Base-by-base conservation (phyloP, 1,140 invertebrate genomes). In the Drepana arcuata region DNA sequence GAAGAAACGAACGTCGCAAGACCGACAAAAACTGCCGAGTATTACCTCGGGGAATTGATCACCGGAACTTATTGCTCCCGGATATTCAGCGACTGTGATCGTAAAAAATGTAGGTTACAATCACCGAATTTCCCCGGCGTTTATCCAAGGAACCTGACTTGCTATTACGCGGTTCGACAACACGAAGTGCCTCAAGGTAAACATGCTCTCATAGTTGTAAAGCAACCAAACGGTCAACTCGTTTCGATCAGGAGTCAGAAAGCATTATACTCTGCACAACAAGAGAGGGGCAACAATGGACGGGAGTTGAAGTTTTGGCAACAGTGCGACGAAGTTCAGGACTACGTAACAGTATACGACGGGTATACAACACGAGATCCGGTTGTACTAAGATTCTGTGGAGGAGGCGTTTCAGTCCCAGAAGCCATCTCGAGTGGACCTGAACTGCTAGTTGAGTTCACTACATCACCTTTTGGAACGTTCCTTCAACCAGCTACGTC, bases 51-150 rank as follows among this genome's bases (percentile, higher is more conserved):
- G 35, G 93, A 95, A 70, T 86, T 95, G 56, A 95, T 95, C 62
- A 89, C 91, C 7, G 93, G 93, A 40, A 95, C 94, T 30, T 94
- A 95, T 83, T 96, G 94, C 83, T 94, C 93, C 12, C 86, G 93
- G 41, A 93, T 94, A 75, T 95, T 93, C 84, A 93, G 91, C 78
- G 91, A 94, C 74, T 96, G 94, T 73, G 92, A 95, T 84, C 89
- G 89, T 68, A 93, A 92, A 79, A 87, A 89, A 32, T 96, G 94
- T 80, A 88, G 92, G 44, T 87, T 96, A 36, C 94, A 95, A 71
- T 95, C 93, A 21, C 94, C 95, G 12, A 96, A 96, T 84, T 96
- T 93, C 78, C 94, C 94, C 5, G 94, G 94, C 27, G 87, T 96
- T 21, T 96, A 96, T 78, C 94, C 94, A 0, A 87, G 94, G 23